Evolutionary conservation across 1,140 invertebrate genomes (phyloP).

Genomic region (Drosophila funebris): DNA sequence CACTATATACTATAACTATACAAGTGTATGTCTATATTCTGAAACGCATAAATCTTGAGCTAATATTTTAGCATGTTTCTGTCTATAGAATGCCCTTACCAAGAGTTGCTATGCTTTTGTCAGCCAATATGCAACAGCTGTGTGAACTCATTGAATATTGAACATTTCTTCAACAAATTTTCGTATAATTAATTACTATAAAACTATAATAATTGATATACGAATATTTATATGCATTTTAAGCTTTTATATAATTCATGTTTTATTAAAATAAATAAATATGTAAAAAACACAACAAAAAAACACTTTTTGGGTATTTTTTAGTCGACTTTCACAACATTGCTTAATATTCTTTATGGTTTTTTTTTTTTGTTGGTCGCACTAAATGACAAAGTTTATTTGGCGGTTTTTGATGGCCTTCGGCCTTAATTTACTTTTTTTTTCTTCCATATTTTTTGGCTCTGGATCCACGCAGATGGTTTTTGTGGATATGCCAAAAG

Average conservation of each 20-base stretch:
- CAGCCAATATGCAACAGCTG: background rate
- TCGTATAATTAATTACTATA: no score
- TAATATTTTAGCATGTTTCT: constrained; percentile 42
- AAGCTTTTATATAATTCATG: background rate
- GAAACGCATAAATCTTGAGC: constrained; percentile 57
- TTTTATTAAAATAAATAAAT: background rate
- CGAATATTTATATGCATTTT: background rate
- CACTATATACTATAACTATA: constrained; percentile 8
- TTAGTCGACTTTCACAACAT: background rate
- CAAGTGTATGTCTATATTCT: constrained; percentile 10
- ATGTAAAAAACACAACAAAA: background rate
- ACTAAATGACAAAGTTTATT: constrained; percentile 66
- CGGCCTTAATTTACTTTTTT: constrained; percentile 21
- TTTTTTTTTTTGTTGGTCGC: constrained; percentile 18
- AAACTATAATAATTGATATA: no score
- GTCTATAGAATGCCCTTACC: background rate
- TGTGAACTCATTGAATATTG: background rate
- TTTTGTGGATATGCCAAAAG: constrained; percentile 42
- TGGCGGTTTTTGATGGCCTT: constrained; percentile 40
- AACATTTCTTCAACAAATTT: background rate
- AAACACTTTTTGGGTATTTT: background rate
- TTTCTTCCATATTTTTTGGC: background rate
- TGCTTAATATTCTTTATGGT: background rate
- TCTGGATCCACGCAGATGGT: constrained; percentile 45
- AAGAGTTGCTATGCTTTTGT: background rate